Percentiles rank a stretch among this genome's conserved stretches.
These are phyloP conservation scores for Drosophila neoperkinsi DNA, from an alignment of 2,888 invertebrate species.

Conservation along the genomic window DNA sequence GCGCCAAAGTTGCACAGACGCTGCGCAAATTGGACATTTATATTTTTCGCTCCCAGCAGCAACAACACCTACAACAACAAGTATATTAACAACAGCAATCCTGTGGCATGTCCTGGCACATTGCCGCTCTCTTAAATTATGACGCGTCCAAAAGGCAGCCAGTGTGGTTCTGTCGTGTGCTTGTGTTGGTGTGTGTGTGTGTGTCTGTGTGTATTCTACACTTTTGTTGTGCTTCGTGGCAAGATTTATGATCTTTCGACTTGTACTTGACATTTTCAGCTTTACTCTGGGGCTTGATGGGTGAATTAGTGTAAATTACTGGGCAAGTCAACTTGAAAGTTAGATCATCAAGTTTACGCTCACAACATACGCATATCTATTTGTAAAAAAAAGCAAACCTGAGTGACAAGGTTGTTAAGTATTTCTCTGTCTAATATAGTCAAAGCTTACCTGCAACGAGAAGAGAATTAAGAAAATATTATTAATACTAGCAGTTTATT, in stretches of 20 bases:
- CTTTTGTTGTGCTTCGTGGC: slow-evolving; percentile 22
- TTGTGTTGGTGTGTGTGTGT: slow-evolving; percentile 8
- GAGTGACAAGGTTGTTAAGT: background rate
- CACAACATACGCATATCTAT: slow-evolving; percentile 2
- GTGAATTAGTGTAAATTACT: slow-evolving; percentile 64
- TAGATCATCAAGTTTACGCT: slow-evolving; percentile 36
- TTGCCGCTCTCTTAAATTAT: slow-evolving; percentile 59
- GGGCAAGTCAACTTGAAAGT: slow-evolving; percentile 43
- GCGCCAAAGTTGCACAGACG: slow-evolving; percentile 61
- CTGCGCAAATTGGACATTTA: slow-evolving; percentile 80
- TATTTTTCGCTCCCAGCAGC: slow-evolving; percentile 63
- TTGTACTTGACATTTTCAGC: slow-evolving; percentile 71
- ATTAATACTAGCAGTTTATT: slow-evolving; percentile 49
- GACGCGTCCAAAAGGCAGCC: slow-evolving; percentile 54
- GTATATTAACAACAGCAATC: slow-evolving; percentile 25
- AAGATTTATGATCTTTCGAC: slow-evolving; percentile 73
- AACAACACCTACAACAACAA: slow-evolving; percentile 19
- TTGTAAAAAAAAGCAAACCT: slow-evolving; percentile 34
- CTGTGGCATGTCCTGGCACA: slow-evolving; percentile 48
- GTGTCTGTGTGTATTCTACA: slow-evolving; percentile 22
- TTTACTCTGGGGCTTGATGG: slow-evolving; percentile 46
- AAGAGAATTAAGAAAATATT: slow-evolving; percentile 22
- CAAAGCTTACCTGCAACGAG: slow-evolving; percentile 71
- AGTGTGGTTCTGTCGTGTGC: slow-evolving; percentile 17
- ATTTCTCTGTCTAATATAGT: background rate